A percentile compares a stretch with the other conserved stretches of the same genome.
These are phyloP conservation scores for Gastracanthus pulcherrimus DNA, from an alignment of 2,888 invertebrate genomes.

Conservation along the genomic window DNA sequence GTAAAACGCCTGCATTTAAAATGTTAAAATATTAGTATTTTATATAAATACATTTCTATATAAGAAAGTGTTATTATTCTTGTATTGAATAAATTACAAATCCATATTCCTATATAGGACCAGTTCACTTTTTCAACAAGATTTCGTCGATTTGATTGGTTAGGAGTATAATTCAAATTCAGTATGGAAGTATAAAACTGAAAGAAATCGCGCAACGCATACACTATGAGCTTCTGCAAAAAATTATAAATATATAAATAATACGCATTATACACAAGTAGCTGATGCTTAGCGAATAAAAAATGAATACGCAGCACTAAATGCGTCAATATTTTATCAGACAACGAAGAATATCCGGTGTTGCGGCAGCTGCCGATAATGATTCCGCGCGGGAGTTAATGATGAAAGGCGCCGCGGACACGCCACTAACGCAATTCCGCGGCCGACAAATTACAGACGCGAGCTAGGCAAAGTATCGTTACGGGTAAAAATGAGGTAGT, in stretches of 20 bases:
- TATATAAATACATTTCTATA: too few relatives aligned
- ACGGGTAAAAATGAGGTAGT: neutral
- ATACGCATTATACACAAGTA: neutral
- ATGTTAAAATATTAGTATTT: too few relatives aligned
- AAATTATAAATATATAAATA: neutral
- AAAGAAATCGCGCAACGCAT: too few relatives aligned
- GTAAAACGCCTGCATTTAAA: too few relatives aligned
- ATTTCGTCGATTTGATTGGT: too few relatives aligned
- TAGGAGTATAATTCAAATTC: too few relatives aligned
- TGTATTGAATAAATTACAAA: too few relatives aligned
- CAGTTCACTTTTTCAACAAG: too few relatives aligned
- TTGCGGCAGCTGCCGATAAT: neutral
- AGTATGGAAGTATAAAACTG: too few relatives aligned
- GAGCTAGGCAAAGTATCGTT: neutral
- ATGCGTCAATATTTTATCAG: neutral
- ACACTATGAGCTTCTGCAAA: too few relatives aligned
- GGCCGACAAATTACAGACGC: neutral
- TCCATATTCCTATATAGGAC: too few relatives aligned
- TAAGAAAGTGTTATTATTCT: too few relatives aligned
- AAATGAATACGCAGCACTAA: neutral
- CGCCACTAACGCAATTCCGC: slow-evolving; percentile 5
- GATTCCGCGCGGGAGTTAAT: slow-evolving; percentile 9
- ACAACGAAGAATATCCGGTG: neutral
- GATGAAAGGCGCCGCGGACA: slow-evolving; percentile 16
- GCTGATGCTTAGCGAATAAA: neutral